phyloP scores from a whole-genome alignment of 2,888 invertebrate species.

The Acheta domesticus region DNA sequence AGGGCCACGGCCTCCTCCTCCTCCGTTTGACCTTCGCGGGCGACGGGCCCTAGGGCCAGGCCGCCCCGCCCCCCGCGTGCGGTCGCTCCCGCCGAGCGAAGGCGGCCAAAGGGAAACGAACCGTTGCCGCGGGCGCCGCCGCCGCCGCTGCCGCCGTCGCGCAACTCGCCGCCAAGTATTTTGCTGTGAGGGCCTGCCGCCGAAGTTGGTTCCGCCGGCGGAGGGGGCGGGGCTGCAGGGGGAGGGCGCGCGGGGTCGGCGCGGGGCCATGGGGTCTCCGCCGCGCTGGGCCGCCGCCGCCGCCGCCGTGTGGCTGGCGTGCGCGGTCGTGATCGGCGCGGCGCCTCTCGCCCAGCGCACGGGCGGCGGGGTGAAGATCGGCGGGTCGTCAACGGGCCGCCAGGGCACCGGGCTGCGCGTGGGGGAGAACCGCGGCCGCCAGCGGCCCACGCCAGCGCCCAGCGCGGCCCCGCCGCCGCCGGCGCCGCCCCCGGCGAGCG shows the following conservation, averaged over 20 bases:
- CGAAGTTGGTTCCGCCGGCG: too few species aligned
- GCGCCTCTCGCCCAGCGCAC: neutral
- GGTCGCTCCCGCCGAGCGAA: too few species aligned
- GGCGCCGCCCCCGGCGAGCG: neutral
- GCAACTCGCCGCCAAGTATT: too few species aligned
- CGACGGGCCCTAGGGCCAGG: neutral
- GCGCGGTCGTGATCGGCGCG: neutral
- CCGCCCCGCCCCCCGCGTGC: neutral
- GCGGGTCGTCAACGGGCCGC: neutral
- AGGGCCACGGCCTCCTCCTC: neutral
- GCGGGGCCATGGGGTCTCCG: neutral
- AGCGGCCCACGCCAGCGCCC: neutral
- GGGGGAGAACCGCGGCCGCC: neutral
- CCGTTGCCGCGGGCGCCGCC: too few species aligned
- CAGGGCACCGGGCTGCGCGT: slow-evolving; percentile 3
- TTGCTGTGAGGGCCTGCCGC: too few species aligned
- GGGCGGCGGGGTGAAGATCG: slow-evolving; percentile 7
- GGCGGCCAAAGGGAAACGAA: too few species aligned
- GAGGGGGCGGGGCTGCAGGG: too few species aligned
- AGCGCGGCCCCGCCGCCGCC: neutral
- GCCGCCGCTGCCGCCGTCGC: too few species aligned
- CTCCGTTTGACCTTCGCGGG: neutral
- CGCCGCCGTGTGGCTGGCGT: neutral
- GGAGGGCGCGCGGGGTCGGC: too few species aligned
- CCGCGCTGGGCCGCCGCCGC: neutral